Percentiles rank a stretch among this genome's conserved stretches.
Conservation (phyloP, 2,113 vertebrate species). For the Polypterus bichir region DNA sequence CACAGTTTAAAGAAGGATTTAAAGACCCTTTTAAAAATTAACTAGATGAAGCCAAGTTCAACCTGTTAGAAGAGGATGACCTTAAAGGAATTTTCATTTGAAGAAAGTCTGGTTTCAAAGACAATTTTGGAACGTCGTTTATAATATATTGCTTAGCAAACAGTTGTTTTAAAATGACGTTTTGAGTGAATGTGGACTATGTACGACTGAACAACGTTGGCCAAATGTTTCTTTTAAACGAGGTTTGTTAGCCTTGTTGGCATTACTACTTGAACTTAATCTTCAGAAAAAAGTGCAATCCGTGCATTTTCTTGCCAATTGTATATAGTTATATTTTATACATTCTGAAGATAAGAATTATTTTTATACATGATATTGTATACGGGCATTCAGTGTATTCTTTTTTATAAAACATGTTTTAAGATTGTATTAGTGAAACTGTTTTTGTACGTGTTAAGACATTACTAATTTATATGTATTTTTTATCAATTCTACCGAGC, state of each 20-base stretch:
- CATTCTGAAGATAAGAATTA: slow-evolving; percentile 73
- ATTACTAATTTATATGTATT: slow-evolving; percentile 60
- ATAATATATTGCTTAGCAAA: slow-evolving; percentile 21
- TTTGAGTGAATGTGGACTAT: slow-evolving; percentile 30
- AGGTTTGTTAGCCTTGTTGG: slow-evolving; percentile 46
- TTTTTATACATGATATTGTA: slow-evolving; percentile 88
- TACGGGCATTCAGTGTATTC: slow-evolving; percentile 85
- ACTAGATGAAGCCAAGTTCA: too few species aligned
- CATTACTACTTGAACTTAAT: slow-evolving; percentile 89
- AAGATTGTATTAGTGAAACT: slow-evolving; percentile 46
- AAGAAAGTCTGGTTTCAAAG: not conserved
- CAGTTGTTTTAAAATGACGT: slow-evolving; percentile 28
- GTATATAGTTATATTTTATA: slow-evolving; percentile 61
- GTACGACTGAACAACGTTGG: slow-evolving; percentile 42
- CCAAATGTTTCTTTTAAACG: slow-evolving; percentile 41
- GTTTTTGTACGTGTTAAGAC: slow-evolving; percentile 44
- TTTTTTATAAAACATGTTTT: slow-evolving; percentile 43
- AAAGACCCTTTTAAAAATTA: too few species aligned
- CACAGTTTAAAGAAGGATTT: too few species aligned
- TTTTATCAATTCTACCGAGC: slow-evolving; percentile 62
- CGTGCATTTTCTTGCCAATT: slow-evolving; percentile 47
- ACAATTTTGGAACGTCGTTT: slow-evolving; percentile 24
- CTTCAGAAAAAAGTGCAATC: slow-evolving; percentile 92
- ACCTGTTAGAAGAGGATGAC: too few species aligned
- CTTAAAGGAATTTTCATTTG: too few species aligned